Evolutionary conservation across 2,797 vertebrate species (phyloP).

Genomic region (Micromesistius poutassou): DNA sequence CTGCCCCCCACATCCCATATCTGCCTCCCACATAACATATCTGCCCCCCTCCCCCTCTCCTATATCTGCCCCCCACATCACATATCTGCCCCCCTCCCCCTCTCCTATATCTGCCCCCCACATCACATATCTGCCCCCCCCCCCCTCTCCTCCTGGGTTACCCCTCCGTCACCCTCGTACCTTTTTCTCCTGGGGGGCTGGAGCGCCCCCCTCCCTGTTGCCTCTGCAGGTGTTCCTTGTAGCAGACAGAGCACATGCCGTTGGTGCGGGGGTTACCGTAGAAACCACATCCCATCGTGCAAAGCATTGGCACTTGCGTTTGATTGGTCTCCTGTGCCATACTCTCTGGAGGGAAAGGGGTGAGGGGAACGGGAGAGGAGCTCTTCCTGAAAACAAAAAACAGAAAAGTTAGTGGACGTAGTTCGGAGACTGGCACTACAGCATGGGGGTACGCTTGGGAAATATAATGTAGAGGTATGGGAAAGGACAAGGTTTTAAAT

Average conservation of each 20-base stretch:
- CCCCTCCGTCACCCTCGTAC: constrained; percentile 50
- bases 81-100: neutral
- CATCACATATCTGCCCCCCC: neutral
- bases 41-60: too few species aligned
- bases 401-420: constrained; percentile 48
- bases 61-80: too few species aligned
- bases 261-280: constrained; percentile 89
- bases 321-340: constrained; percentile 94
- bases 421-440: neutral
- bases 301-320: constrained; percentile 89
- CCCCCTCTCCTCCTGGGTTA: constrained; percentile 11
- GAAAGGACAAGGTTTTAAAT: neutral
- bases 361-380: constrained; percentile 73
- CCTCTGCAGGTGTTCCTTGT: constrained; percentile 88
- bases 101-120: too few species aligned
- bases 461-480: neutral
- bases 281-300: constrained; percentile 87
- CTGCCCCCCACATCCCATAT: too few species aligned
- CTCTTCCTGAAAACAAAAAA: constrained; percentile 69
- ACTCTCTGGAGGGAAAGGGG: constrained; percentile 61
- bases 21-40: too few species aligned
- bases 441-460: neutral
- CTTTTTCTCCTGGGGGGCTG: constrained; percentile 83
- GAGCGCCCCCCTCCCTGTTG: constrained; percentile 85
- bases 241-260: constrained; percentile 92